Base-by-base conservation (phyloP, 1,140 invertebrate genomes). In the Drosophila eugracilis region DNA sequence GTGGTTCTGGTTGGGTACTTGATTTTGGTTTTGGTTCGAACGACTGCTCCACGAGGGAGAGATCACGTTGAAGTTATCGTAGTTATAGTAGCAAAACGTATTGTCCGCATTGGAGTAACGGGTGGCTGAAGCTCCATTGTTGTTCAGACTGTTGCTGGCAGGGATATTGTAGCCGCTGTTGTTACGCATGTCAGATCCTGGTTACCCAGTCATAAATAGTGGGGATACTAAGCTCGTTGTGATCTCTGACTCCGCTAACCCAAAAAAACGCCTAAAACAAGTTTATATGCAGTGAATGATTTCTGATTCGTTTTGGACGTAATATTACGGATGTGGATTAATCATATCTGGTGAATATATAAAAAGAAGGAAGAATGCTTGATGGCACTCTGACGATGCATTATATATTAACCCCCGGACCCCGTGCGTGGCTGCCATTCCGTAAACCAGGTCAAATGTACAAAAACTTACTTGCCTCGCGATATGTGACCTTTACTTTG, bases 31-130 rank as follows among this genome's bases (percentile, higher is more conserved):
- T 19, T 73, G 57, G 36, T 21, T 62, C 30, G 37, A 30, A 15
- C 15, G 55, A 14, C 17, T 44, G 10, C 26, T 47, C 83, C 83
- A 88, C 2, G 32, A 3, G 6, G 52, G 41, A 37, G 17, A 39
- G 15, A 32, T 57, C 26, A 39, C 15, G 14, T 59, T 65, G 7
- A 58, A 58, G 42, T 63, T 81, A 28, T 71, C 66, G 48, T 78
- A 83, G 34, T 71, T 78, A 47, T 74, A 88, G 36, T 67, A 88
- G 44, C 81, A 75, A 44, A 83, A 67, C 66, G 78, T 72, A 75
- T 67, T 83, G 59, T 86, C 83, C 54, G 45, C 60, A 60, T 62
- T 75, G 36, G 53, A 57, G 30, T 69, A 78, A 15, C 74, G 78
- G 24, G 53, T 21, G 10, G 17, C 59, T 47, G 30, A 41, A n/a